phyloP scores from a whole-genome alignment of 2,113 vertebrate species.

The chimpanzee (Pan troglodytes) region DNA sequence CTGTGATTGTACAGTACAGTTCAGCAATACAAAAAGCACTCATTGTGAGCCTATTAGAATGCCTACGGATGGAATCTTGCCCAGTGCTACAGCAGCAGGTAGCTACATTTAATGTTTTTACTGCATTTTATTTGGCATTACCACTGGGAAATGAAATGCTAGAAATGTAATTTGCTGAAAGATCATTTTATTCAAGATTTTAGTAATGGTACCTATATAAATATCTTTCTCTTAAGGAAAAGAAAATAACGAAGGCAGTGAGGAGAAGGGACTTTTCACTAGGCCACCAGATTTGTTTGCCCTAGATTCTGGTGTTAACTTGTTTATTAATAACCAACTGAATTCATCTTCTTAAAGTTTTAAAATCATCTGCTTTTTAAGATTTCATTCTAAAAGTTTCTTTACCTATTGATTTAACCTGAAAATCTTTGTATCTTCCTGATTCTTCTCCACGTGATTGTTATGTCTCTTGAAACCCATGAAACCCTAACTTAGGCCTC shows the following conservation, averaged over 20 bases:
- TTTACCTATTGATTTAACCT: not conserved
- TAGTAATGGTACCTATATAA: not conserved
- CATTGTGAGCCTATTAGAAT: conserved; percentile 56
- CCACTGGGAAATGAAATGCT: conserved; percentile 55
- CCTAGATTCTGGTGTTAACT: not conserved
- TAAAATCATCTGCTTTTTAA: not conserved
- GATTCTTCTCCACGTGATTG: not conserved
- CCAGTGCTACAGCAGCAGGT: conserved; percentile 52
- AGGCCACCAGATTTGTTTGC: not conserved
- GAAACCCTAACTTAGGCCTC: not conserved
- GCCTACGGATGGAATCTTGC: not conserved
- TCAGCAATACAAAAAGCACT: conserved; percentile 33
- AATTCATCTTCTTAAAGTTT: not conserved
- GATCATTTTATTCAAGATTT: conserved; percentile 41
- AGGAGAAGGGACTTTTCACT: not conserved
- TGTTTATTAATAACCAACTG: not conserved
- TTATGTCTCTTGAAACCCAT: not conserved
- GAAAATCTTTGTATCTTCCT: not conserved
- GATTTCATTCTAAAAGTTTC: not conserved
- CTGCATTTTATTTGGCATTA: conserved; percentile 40
- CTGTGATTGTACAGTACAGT: conserved; percentile 4
- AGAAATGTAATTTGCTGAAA: conserved; percentile 55
- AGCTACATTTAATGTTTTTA: conserved; percentile 59
- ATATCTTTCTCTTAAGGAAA: not conserved
- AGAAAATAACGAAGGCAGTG: not conserved